A percentile compares a stretch with the other conserved stretches of the same genome.
Conservation (phyloP, 2,797 vertebrate genomes). For the Leuciscus waleckii region DNA sequence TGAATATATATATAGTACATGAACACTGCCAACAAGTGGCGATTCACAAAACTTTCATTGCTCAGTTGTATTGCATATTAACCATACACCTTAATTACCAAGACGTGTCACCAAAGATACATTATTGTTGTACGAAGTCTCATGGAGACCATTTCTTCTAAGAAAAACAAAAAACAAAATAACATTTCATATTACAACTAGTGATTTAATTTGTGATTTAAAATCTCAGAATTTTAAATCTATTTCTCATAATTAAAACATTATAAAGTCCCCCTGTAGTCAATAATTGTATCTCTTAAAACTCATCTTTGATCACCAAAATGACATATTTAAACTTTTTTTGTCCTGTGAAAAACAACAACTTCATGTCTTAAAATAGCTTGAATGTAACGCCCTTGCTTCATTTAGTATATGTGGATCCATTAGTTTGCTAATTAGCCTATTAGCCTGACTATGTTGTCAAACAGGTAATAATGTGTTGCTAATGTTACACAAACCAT, state of each 20-base stretch:
- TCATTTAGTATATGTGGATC: too few relatives aligned
- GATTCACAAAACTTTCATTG: slow-evolving; percentile 24
- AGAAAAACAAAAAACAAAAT: background rate
- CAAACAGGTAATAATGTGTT: too few relatives aligned
- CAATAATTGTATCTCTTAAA: too few relatives aligned
- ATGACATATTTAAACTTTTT: too few relatives aligned
- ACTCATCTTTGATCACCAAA: too few relatives aligned
- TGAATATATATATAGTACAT: background rate
- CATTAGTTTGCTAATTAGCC: too few relatives aligned
- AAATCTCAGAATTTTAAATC: background rate
- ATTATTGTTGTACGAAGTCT: background rate
- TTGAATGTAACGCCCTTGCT: too few relatives aligned
- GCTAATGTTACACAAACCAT: too few relatives aligned
- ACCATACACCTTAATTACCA: background rate
- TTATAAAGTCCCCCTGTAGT: too few relatives aligned
- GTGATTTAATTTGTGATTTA: background rate
- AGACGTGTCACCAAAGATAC: background rate
- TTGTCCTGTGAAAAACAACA: too few relatives aligned
- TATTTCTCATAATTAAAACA: background rate
- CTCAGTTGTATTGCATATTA: background rate
- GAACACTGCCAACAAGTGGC: slow-evolving; percentile 52
- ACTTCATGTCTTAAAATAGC: too few relatives aligned
- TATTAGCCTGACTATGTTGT: too few relatives aligned
- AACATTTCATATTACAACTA: background rate
- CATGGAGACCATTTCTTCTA: background rate